Conservation (phyloP, 2,797 vertebrate genomes). For the Carapus acus region DNA sequence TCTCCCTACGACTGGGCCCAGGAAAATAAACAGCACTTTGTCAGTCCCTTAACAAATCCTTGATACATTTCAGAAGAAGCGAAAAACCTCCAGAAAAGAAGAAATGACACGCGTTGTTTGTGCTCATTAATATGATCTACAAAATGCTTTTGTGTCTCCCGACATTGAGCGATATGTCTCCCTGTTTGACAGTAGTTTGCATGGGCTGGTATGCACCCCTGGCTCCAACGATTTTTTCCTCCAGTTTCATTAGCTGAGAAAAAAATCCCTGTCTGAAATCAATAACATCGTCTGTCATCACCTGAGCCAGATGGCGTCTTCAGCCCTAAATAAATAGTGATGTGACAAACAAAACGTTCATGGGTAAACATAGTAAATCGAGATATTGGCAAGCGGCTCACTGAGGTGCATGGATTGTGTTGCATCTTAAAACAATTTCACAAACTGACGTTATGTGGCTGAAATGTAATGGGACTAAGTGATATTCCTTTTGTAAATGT, state of each 20-base stretch:
- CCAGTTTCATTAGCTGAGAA: constrained; percentile 39
- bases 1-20: constrained; percentile 73
- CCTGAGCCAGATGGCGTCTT: constrained; percentile 12
- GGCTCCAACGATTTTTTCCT: constrained; percentile 26
- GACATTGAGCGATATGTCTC: constrained; percentile 24
- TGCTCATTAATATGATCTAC: not conserved
- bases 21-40: not conserved
- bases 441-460: constrained; percentile 13
- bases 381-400: not conserved
- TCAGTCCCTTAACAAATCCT: not conserved
- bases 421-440: constrained; percentile 16
- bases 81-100: constrained; percentile 10
- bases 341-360: constrained; percentile 1
- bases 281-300: constrained; percentile 27
- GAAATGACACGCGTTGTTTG: constrained; percentile 5
- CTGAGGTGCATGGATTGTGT: not conserved
- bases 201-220: constrained; percentile 7
- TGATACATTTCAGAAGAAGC: too few relatives aligned
- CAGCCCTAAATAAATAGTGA: constrained; percentile 27
- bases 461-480: too few relatives aligned
- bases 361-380: constrained; percentile 25
- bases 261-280: constrained; percentile 31
- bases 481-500: too few relatives aligned
- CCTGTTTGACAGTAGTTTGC: constrained; percentile 18
- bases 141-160: constrained; percentile 2